Conservation (phyloP, 2,797 vertebrate genomes). For the Echeneis naucrates region DNA sequence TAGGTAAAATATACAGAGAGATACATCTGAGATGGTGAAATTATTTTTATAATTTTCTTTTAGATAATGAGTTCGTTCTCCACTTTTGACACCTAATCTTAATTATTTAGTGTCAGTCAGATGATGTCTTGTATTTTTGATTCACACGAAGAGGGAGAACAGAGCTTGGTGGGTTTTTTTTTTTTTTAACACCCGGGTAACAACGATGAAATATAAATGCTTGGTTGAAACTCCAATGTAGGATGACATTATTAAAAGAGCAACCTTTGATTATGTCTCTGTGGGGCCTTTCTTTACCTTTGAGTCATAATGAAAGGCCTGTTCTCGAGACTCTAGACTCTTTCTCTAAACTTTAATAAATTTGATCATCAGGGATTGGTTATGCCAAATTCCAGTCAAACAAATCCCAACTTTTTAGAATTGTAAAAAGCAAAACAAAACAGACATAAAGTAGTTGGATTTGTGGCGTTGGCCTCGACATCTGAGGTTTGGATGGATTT, state of each 20-base stretch:
- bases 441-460: conserved; percentile 15
- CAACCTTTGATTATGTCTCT: conserved; percentile 12
- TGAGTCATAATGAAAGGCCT: conserved; percentile 18
- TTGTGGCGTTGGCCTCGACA: background rate
- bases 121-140: conserved; percentile 12
- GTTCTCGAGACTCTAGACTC: conserved; percentile 8
- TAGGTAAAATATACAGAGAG: background rate
- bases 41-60: too few relatives aligned
- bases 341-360: too few relatives aligned
- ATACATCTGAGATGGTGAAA: background rate
- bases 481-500: conserved; percentile 3
- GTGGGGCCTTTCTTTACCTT: background rate
- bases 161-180: background rate
- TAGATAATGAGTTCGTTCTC: background rate
- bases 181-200: background rate
- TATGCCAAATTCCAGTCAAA: conserved; percentile 23
- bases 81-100: background rate
- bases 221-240: conserved; percentile 13
- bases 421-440: too few relatives aligned
- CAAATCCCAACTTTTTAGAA: conserved; percentile 26
- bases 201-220: conserved; percentile 36
- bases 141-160: background rate
- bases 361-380: conserved; percentile 45
- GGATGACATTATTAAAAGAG: conserved; percentile 41
- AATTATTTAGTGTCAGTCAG: conserved; percentile 5